phyloP scores from a whole-genome alignment of 1,140 invertebrate species.

The Aporrectodea caliginosa region DNA sequence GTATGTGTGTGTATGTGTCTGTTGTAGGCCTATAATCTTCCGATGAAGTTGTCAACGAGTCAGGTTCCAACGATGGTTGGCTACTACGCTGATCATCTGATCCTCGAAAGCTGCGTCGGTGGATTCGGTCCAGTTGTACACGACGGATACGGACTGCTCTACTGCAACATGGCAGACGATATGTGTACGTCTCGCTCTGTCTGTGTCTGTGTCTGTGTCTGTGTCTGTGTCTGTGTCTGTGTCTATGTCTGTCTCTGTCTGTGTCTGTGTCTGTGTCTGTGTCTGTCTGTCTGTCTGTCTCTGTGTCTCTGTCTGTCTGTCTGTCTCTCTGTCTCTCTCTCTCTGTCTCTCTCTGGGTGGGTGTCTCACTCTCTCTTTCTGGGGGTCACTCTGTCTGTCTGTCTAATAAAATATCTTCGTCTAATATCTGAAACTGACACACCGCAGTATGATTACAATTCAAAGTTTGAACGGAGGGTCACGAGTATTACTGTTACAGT shows the following conservation, averaged over 20 bases:
- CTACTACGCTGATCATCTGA: background rate
- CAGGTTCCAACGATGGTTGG: conserved; percentile 18
- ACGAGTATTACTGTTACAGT: no score
- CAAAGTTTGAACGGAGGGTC: no score
- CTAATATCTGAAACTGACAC: no score
- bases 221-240: background rate
- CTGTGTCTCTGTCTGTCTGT: no score
- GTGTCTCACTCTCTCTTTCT: no score
- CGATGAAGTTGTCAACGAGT: conserved; percentile 17
- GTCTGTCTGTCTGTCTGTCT: no score
- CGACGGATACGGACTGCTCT: conserved; percentile 21
- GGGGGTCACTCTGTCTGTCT: no score
- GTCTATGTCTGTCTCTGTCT: background rate
- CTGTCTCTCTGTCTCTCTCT: no score
- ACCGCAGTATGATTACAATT: no score
- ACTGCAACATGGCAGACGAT: background rate
- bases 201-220: background rate
- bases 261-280: no score
- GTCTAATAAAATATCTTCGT: no score
- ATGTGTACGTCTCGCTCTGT: conserved; percentile 14
- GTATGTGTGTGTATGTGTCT: background rate
- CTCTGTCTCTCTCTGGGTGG: no score
- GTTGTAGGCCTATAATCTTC: conserved; percentile 3
- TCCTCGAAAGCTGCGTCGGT: conserved; percentile 8
- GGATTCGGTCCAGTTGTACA: conserved; percentile 13